phyloP scores from a whole-genome alignment of 1,140 invertebrate genomes.

The Papilio glaucus region DNA sequence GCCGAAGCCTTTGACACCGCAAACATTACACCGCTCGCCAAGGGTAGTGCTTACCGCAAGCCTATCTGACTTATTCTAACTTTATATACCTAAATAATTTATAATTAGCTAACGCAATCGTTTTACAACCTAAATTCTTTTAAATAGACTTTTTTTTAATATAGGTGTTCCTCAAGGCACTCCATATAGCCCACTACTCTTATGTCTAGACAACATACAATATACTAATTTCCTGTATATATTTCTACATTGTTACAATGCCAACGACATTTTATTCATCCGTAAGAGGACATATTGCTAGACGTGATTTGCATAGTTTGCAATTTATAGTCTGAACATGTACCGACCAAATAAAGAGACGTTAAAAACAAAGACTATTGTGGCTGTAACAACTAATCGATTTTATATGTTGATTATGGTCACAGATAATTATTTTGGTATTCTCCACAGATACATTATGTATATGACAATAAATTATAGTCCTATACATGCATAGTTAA shows the following conservation, averaged over 20 bases:
- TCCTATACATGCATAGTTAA: background rate
- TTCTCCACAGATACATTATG: too few relatives aligned
- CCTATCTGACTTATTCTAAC: background rate
- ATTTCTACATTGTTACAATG: constrained; percentile 11
- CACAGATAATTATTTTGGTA: background rate
- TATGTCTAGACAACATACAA: background rate
- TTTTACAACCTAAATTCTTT: background rate
- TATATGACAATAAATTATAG: too few relatives aligned
- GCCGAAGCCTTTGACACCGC: background rate
- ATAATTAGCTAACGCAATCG: background rate
- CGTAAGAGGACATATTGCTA: constrained; percentile 5
- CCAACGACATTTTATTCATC: constrained; percentile 16
- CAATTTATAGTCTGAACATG: constrained; percentile 23
- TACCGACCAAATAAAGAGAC: constrained; percentile 27
- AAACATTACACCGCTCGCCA: background rate
- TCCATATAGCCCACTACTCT: background rate
- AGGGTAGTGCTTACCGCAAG: constrained; percentile 1
- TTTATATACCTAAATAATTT: background rate
- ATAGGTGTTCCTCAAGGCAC: background rate
- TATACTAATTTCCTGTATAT: constrained; percentile 22
- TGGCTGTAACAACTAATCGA: background rate
- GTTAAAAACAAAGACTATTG: constrained; percentile 26
- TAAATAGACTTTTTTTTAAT: background rate
- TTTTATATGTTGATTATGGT: constrained; percentile 4
- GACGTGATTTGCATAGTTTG: constrained; percentile 16